Evolutionary conservation across 2,113 vertebrate genomes (phyloP).

Genomic region (Elephas maximus): DNA sequence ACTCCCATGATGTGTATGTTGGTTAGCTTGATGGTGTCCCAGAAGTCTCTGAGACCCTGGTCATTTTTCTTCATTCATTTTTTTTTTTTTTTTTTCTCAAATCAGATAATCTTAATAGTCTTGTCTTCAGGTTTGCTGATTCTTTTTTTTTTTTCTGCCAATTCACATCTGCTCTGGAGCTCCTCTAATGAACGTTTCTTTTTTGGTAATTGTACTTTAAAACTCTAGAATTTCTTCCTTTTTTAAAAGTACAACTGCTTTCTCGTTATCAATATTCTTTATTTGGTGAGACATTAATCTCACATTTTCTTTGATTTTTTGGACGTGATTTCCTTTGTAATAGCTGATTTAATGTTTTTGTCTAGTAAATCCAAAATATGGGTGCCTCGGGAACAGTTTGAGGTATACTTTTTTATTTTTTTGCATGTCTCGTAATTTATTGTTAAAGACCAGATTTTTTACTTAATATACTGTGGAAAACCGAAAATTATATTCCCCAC

Average conservation of each 20-base stretch:
- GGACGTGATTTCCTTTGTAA: too few species aligned
- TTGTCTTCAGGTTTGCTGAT: not conserved
- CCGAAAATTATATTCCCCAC: too few species aligned
- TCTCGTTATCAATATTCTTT: not conserved
- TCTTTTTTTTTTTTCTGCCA: not conserved
- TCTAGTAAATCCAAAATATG: too few species aligned
- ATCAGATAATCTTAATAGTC: not conserved
- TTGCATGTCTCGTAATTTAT: too few species aligned
- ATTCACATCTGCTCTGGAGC: not conserved
- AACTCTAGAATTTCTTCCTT: not conserved
- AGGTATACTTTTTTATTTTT: too few species aligned
- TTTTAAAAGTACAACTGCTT: not conserved
- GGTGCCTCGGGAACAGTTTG: too few species aligned
- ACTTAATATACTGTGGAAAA: too few species aligned
- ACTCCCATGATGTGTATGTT: not conserved
- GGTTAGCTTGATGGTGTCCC: not conserved
- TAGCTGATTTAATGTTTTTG: too few species aligned
- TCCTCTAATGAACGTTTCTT: not conserved
- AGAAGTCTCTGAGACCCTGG: not conserved
- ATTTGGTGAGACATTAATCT: too few species aligned
- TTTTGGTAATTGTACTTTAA: not conserved
- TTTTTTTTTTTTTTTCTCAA: not conserved
- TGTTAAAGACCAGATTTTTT: too few species aligned
- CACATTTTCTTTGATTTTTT: too few species aligned
- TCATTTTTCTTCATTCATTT: not conserved